A percentile compares a stretch with the other conserved stretches of the same genome.
Conservation (phyloP, 2,888 invertebrate species). For the Eudemis profundana region DNA sequence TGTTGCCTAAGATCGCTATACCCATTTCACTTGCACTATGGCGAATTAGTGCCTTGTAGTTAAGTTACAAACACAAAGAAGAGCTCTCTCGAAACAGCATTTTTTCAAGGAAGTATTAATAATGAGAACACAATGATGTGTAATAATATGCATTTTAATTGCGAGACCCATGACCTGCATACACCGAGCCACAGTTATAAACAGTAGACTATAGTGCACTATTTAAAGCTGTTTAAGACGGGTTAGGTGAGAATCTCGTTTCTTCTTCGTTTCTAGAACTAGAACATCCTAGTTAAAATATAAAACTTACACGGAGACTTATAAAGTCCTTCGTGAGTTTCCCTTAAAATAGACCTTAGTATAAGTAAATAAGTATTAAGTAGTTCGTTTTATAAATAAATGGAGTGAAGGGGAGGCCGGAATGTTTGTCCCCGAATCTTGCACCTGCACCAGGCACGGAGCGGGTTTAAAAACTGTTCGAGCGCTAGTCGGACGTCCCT, state of each 20-base stretch:
- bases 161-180: too few species aligned
- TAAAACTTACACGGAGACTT: neutral
- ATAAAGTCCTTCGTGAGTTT: neutral
- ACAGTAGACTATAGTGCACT: slow-evolving; percentile 8
- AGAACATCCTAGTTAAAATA: neutral
- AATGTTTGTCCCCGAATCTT: too few species aligned
- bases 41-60: too few species aligned
- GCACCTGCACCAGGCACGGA: neutral
- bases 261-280: neutral
- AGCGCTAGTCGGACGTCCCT: slow-evolving; percentile 19
- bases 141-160: too few species aligned
- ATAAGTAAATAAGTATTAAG: neutral
- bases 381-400: neutral
- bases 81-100: too few species aligned
- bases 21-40: too few species aligned
- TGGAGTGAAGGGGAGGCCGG: too few species aligned
- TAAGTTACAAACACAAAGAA: too few species aligned
- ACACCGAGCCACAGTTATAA: neutral
- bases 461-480: neutral
- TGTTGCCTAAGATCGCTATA: too few species aligned
- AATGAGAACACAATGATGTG: too few species aligned
- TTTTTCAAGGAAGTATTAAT: too few species aligned
- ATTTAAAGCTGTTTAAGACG: neutral
- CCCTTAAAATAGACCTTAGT: neutral
- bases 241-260: neutral